Evolutionary conservation across 2,797 vertebrate species (phyloP).

Genomic region (Anolis apletophallus): DNA sequence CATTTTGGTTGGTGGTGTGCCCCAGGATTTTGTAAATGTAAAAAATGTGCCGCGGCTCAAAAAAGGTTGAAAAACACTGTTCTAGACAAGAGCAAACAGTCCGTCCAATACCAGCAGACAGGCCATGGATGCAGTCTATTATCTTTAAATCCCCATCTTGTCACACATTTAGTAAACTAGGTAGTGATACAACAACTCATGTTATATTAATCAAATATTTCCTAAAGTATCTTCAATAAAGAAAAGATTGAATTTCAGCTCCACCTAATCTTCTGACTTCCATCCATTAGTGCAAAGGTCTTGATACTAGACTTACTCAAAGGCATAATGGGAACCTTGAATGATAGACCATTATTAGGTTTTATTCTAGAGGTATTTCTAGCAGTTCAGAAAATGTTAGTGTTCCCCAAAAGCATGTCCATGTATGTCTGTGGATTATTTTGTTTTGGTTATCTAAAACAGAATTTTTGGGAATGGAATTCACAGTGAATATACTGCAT

Average conservation of each 20-base stretch:
- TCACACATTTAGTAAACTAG: neutral
- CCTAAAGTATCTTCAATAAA: neutral
- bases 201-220: neutral
- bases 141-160: neutral
- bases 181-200: neutral
- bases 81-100: neutral
- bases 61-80: no score
- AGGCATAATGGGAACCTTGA: neutral
- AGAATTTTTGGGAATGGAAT: no score
- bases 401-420: no score
- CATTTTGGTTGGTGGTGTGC: no score
- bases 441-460: no score
- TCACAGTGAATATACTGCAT: no score
- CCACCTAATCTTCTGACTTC: neutral
- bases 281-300: neutral
- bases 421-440: no score
- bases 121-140: neutral
- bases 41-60: no score
- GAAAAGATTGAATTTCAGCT: no score
- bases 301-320: neutral
- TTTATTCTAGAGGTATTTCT: neutral
- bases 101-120: neutral
- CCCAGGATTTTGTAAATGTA: no score
- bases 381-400: neutral
- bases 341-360: neutral